Evolutionary conservation across 2,797 vertebrate species (phyloP), one percentile per base, ranked within the genome.

Genomic region (Distichodus sexfasciatus): DNA sequence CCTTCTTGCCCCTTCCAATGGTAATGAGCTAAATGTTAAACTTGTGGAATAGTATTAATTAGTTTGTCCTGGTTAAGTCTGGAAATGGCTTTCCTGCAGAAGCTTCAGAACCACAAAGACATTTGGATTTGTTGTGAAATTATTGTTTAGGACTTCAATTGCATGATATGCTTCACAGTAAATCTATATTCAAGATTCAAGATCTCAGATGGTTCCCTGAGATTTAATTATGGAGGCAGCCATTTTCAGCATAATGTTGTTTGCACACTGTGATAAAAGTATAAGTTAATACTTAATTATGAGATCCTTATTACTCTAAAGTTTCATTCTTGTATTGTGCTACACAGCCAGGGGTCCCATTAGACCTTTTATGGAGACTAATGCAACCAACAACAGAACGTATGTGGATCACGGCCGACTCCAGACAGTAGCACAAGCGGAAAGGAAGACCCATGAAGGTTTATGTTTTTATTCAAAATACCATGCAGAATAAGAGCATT

Each of bases 361-460:
- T 0, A 88, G 85, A 77, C 77, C 74, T 68, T 57, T 48, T 71
- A 40, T 72, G 72, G 87, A 89, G 65, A 83, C 58, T 17, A 71
- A 28, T 58, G 83, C 81, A 74, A 86, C 77, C 61, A 87, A 86
- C 59, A 86, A 73, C 48, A 90, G 83, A 82, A 66, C 63, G 55
- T 73, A 87, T 74, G 61, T 79, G 76, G 88, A 91, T 76, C 80
- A 83, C 58, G 83, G 87, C 85, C 87, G 81, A 76, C 55, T 4
- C 40, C 87, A 84, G 79, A 78, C 59, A 48, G 41, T 83, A 40
- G 58, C 69, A 62, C 84, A 81, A 62, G 76, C 74, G 75, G 81
- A 72, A 80, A 77, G 78, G 83, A 91, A 83, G 31, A 60, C 85
- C 71, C 63, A 47, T 76, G 77, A 64, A 57, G 69, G 63, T 46